Conservation (phyloP, 2,888 invertebrate genomes). For the Morpho helenor region DNA sequence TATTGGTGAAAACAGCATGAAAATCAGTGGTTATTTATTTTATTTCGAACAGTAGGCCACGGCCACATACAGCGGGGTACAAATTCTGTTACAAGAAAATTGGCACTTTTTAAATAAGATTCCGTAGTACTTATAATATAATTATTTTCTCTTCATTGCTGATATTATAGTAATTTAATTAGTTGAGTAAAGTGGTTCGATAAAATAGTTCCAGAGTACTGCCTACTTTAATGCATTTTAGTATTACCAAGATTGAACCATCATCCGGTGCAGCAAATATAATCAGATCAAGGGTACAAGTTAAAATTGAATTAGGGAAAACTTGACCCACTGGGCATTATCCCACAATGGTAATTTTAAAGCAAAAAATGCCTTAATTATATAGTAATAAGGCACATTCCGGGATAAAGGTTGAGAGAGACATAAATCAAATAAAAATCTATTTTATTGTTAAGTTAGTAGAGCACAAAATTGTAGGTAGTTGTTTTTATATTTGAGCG, state of each 20-base stretch:
- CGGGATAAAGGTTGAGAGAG: conserved; percentile 9
- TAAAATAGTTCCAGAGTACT: not conserved
- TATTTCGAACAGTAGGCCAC: no score
- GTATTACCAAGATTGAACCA: conserved; percentile 40
- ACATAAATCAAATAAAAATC: conserved; percentile 17
- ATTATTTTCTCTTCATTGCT: no score
- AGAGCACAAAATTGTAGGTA: conserved; percentile 25
- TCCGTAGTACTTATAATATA: no score
- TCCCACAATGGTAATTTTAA: conserved; percentile 19
- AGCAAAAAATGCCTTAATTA: conserved; percentile 7
- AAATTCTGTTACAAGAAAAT: no score
- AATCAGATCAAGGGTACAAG: conserved; percentile 69
- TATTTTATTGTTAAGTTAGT: conserved; percentile 2
- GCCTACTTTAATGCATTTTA: no score
- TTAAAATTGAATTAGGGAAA: conserved; percentile 70
- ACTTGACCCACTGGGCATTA: conserved; percentile 57
- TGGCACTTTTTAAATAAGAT: no score
- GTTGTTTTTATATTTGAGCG: conserved; percentile 16
- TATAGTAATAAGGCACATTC: conserved; percentile 2
- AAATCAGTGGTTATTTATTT: no score
- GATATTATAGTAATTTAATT: no score
- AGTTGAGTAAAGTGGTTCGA: no score
- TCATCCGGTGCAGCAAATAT: conserved; percentile 56
- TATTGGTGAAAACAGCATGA: no score
- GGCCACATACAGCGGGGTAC: no score